A percentile compares a stretch with the other conserved stretches of the same genome.
These are phyloP conservation scores for Bombus cullumanus DNA, from an alignment of 1,140 invertebrate genomes.

Conservation along the genomic window DNA sequence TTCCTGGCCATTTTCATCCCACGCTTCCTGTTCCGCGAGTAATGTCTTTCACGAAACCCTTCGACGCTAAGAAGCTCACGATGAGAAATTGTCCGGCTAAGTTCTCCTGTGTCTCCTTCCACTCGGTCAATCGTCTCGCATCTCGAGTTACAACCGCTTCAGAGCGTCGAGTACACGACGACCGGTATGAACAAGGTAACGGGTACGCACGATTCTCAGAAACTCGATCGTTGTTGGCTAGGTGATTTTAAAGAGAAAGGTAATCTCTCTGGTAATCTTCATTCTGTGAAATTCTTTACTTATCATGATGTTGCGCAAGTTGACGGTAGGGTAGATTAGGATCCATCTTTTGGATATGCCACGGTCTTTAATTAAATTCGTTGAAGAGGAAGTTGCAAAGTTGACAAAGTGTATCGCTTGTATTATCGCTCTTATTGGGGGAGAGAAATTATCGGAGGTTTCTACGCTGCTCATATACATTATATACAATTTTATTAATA, in stretches of 20 bases:
- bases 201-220: not conserved
- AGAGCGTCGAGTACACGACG: not conserved
- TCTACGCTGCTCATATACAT: not conserved
- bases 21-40: not conserved
- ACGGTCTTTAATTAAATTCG: not conserved
- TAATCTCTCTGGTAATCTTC: not conserved
- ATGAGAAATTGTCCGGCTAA: slow-evolving; percentile 61
- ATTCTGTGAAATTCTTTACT: not conserved
- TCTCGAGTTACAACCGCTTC: not conserved
- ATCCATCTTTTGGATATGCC: not conserved
- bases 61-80: slow-evolving; percentile 57
- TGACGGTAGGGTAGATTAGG: not conserved
- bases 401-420: not conserved
- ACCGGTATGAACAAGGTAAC: not conserved
- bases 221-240: not conserved
- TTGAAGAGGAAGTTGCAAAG: not conserved
- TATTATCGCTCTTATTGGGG: not conserved
- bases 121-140: slow-evolving; percentile 38
- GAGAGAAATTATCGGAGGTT: not conserved
- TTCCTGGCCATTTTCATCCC: not conserved
- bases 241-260: not conserved
- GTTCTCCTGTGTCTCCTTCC: slow-evolving; percentile 27
- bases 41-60: slow-evolving; percentile 8
- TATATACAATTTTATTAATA: not conserved
- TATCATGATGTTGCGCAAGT: not conserved